Base-by-base conservation (phyloP, 2,888 invertebrate genomes). In the Elysia crispata region DNA sequence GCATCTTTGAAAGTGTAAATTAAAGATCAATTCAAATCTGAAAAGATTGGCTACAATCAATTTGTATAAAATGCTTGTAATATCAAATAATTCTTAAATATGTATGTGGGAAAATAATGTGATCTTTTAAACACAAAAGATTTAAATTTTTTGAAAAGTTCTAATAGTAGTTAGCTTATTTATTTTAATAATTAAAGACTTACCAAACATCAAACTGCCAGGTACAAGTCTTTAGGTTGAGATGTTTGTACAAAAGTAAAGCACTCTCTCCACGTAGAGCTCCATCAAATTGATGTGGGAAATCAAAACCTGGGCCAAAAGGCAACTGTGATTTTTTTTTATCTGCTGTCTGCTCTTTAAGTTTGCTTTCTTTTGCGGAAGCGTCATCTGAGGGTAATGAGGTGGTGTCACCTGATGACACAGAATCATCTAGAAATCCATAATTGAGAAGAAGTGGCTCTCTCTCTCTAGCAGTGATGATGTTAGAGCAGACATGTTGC, bases 171-270 rank as follows among this genome's bases (percentile, higher is more conserved):
- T n/a, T n/a, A n/a, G n/a, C n/a, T n/a, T n/a, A n/a, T n/a, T n/a
- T n/a, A n/a, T n/a, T n/a, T n/a, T n/a, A 28, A 25, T 5, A 28
- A 28, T 41, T 25, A 30, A 50, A 23, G 8, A 69, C 77, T 50
- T 20, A 79, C 91, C 91, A 92, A 31, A 92, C 92, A 82, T 91
- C 90, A 85, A 93, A 93, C 50, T 85, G 89, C 93, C 93, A 93
- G 62, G 89, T 83, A 82, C 93, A 93, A 18, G 86, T 88, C 79
- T 91, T 90, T 74, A 92, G 85, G 83, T 92, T 87, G n/a, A 93
- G 86, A 80, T 93, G 91, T 66, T 88, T 86, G 85, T 93, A 93
- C 30, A 93, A 85, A 49, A 87, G 64, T 3, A 91, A 81, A 0
- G 90, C 87, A 28, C 87, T 83, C 41, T 87, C 84, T 41, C 86